phyloP scores from a whole-genome alignment of 2,888 invertebrate genomes.

The Minunthozetes semirufus region DNA sequence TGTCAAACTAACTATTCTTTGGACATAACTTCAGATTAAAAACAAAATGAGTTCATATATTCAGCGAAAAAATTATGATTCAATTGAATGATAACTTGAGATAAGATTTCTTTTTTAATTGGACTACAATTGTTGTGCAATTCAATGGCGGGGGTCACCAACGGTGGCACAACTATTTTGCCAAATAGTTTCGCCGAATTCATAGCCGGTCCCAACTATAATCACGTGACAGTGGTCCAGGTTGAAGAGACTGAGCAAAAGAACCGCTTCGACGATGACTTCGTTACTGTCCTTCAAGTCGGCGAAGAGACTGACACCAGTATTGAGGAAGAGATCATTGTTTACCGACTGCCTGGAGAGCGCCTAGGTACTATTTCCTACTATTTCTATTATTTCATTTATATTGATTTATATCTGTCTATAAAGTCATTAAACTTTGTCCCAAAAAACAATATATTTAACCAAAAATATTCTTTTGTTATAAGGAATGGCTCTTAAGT shows the following conservation, averaged over 20 bases:
- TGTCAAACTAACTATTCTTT: not conserved
- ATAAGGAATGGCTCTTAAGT: constrained; percentile 77
- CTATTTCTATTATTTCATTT: not conserved
- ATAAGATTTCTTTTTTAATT: not conserved
- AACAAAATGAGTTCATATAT: constrained; percentile 20
- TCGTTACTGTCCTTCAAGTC: constrained; percentile 33
- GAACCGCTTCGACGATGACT: constrained; percentile 22
- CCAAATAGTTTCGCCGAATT: constrained; percentile 20
- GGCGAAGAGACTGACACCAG: not conserved
- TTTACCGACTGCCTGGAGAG: constrained; percentile 79
- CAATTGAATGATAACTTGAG: constrained; percentile 4
- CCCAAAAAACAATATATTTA: not conserved
- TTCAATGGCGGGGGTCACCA: not conserved
- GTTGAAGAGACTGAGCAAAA: not conserved
- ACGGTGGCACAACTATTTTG: not conserved
- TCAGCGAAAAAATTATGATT: not conserved
- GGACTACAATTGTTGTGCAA: not conserved
- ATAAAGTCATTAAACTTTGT: not conserved
- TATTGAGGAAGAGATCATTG: constrained; percentile 57
- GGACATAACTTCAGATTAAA: not conserved
- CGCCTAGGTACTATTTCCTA: constrained; percentile 55
- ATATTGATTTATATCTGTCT: not conserved
- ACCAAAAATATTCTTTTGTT: not conserved
- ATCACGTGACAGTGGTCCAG: constrained; percentile 24
- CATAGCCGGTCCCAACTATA: constrained; percentile 5